Conservation (phyloP, 2,113 vertebrate genomes). For the Limanda limanda region DNA sequence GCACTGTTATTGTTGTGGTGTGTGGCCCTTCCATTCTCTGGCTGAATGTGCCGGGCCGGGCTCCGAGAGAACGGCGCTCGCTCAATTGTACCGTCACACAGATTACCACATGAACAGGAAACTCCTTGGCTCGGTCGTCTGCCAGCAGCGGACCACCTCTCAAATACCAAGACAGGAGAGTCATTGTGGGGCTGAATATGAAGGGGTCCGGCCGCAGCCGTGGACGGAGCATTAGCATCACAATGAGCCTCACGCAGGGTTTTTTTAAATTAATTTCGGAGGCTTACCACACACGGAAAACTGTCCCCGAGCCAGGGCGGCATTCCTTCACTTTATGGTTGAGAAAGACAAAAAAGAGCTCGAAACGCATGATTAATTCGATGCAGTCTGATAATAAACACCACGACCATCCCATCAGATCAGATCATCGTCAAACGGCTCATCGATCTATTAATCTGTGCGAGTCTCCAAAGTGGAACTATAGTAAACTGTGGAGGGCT, state of each 20-base stretch:
- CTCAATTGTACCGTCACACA: conserved; percentile 58
- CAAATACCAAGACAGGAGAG: conserved; percentile 56
- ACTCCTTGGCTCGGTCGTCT: conserved; percentile 52
- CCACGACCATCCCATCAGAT: conserved; percentile 19
- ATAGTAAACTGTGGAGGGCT: background rate
- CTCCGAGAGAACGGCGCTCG: conserved; percentile 43
- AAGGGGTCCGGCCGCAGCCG: conserved; percentile 47
- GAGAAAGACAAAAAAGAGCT: conserved; percentile 17
- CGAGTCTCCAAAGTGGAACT: background rate
- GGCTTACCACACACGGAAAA: conserved; percentile 51
- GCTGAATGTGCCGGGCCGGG: conserved; percentile 54
- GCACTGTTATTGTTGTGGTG: conserved; percentile 63
- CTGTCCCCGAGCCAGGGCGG: conserved; percentile 15
- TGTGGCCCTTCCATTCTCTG: conserved; percentile 66
- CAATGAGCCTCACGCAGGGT: conserved; percentile 62
- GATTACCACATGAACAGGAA: conserved; percentile 81
- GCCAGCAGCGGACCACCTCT: conserved; percentile 61
- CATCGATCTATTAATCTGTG: conserved; percentile 30
- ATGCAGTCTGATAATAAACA: conserved; percentile 37
- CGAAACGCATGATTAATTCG: conserved; percentile 68
- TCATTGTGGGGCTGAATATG: conserved; percentile 66
- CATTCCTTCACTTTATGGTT: conserved; percentile 39
- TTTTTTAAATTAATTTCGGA: conserved; percentile 32
- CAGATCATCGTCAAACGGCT: background rate
- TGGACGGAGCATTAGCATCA: conserved; percentile 71